Base-by-base conservation (phyloP, 2,888 invertebrate species). In the Athrips mouffetella region DNA sequence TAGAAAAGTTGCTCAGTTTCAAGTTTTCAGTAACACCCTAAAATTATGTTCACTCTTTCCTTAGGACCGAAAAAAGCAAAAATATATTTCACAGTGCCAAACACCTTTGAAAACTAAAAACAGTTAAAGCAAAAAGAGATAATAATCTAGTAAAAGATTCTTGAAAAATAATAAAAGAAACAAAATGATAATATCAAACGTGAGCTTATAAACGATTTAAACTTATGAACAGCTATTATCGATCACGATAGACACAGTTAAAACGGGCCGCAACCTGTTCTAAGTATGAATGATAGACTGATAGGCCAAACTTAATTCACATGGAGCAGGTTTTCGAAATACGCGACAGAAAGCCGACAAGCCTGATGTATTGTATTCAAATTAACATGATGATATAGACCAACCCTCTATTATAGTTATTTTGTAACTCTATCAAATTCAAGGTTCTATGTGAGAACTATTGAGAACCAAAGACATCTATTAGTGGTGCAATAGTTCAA, bases 351-450 rank as follows among this genome's bases (percentile, higher is more conserved):
- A 53, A 60, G 53, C 61, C 55, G 67, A 70, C 73, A 70, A 66
- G 65, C 70, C 63, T 59, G 39, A 51, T 52, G 64, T 62, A 80
- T 81, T 81, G 80, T 80, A 81, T 81, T 75, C 70, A 77, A 81
- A 81, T 80, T 60, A 69, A 61, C 57, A 54, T 48, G 58, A 71
- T 71, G 67, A 74, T 75, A 70, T 70, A 73, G 72, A 73, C 58
- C 66, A 64, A 50, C 61, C 67, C 63, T 59, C 60, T 64, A 58
- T 67, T 69, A 37, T 37, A 21, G 52, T 60, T 65, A 63, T 63
- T 66, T 52, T 46, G 62, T 61, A 64, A 65, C 60, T 61, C 63
- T 57, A 57, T 65, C 45, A 18, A 49, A 45, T 53, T 58, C 59
- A 62, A 62, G 62, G 62, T 57, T 49, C 55, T 54, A 51, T 55